These are phyloP conservation scores for Acutogordius australiensis DNA, from an alignment of 2,888 invertebrate species.

Conservation along the genomic window DNA sequence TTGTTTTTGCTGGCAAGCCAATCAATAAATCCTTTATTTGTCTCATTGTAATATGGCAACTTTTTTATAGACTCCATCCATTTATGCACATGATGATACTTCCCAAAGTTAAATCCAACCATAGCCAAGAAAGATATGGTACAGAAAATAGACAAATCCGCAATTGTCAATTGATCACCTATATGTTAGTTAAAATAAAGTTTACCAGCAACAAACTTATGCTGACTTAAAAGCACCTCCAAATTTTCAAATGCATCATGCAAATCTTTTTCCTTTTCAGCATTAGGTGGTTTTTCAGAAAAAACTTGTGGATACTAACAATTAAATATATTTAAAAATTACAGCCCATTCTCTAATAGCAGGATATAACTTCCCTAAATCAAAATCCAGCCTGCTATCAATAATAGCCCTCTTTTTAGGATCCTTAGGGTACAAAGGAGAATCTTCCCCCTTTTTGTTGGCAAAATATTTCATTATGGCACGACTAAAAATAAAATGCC, in stretches of 20 bases:
- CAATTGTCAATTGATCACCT: constrained; percentile 4
- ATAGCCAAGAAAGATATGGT: neutral
- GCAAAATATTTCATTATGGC: constrained; percentile 5
- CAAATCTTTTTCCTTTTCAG: neutral
- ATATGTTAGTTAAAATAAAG: neutral
- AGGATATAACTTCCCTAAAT: neutral
- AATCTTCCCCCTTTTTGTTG: neutral
- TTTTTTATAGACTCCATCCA: neutral
- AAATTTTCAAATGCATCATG: neutral
- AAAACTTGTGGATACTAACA: constrained; percentile 7
- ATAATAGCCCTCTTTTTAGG: neutral
- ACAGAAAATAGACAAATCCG: constrained; percentile 1
- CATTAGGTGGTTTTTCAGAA: neutral
- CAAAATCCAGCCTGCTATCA: constrained; percentile 8
- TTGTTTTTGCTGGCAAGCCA: too few species aligned
- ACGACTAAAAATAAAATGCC: neutral
- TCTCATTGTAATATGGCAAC: neutral
- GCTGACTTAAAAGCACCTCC: neutral
- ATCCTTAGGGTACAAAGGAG: neutral
- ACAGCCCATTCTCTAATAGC: constrained; percentile 4
- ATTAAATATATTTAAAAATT: constrained; percentile 1
- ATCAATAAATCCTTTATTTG: neutral
- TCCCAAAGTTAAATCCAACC: neutral
- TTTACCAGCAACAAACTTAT: neutral
- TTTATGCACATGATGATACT: neutral